Evolutionary conservation across 2,113 vertebrate genomes (phyloP), one percentile per base, ranked within the genome.

Genomic region (Sula dactylatra): DNA sequence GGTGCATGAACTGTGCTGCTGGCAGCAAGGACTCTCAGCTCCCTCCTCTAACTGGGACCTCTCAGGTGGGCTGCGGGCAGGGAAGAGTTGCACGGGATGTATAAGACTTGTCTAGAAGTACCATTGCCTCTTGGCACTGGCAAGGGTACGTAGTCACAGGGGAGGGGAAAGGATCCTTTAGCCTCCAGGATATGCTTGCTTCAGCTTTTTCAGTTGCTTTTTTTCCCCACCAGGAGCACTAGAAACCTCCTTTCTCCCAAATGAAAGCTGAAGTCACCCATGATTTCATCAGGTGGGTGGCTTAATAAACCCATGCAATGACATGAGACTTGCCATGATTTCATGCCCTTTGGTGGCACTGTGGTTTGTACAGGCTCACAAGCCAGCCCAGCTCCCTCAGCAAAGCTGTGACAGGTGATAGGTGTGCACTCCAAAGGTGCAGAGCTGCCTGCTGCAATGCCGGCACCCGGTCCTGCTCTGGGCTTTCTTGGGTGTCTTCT

Each of bases 1-100:
- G 27, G 31, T 71, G 34, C 55, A 69, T 0, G 1, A 49, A 19
- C 16, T 20, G 29, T 0, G 0, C 27, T 42, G 73, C 55, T 55
- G 49, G 31, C 56, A 47, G 55, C 19, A 16, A 54, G n/a, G 36
- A 11, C 25, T 42, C 13, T 26, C 45, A 13, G 40, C 32, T 66
- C 24, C 56, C 20, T 76, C 29, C 17, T 38, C 36, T 38, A 5
- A 11, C 14, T 45, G 12, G 62, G 36, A 50, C 34, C 18, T 67
- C 47, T 10, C 29, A 10, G 32, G 14, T 45, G 40, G 40, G 19
- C 65, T 66, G 22, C 1, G 3, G 45, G 17, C 45, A 34, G 49
- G 40, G 24, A 32, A 54, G 61, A 25, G 11, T 7, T 22, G 9
- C 18, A 24, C 0, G 1, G 25, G 6, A 36, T 40, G 4, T 10